Conservation (phyloP, 2,113 vertebrate genomes). For the Labeo rohita region DNA sequence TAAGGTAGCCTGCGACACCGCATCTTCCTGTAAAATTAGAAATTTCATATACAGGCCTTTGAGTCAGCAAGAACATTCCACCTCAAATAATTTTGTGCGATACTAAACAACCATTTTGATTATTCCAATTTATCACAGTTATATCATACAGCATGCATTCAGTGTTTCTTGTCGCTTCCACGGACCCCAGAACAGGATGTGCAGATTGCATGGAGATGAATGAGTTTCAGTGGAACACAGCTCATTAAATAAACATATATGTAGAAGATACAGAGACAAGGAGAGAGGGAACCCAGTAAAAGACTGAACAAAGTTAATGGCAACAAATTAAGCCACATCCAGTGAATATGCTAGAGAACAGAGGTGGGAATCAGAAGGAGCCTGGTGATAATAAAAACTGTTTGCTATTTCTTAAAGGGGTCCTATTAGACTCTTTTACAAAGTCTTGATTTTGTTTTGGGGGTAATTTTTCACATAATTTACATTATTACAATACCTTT, state of each 20-base stretch:
- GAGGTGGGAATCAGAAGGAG: not conserved
- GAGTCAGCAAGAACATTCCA: not conserved
- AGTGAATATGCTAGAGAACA: not conserved
- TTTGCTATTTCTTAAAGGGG: not conserved
- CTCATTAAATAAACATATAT: slow-evolving; percentile 45
- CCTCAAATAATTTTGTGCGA: not conserved
- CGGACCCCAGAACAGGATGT: not conserved
- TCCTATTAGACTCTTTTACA: too few species aligned
- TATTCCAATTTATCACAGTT: not conserved
- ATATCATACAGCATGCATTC: slow-evolving; percentile 18
- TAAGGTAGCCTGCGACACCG: not conserved
- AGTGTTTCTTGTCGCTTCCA: not conserved
- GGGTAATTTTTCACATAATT: too few species aligned
- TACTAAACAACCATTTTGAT: not conserved
- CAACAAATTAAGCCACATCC: not conserved
- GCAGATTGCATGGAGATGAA: not conserved
- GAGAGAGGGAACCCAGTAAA: not conserved
- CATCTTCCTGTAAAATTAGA: not conserved
- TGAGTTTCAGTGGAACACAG: not conserved
- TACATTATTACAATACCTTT: too few species aligned
- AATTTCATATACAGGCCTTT: not conserved
- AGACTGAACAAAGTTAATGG: not conserved
- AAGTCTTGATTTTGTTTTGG: too few species aligned
- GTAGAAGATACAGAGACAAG: not conserved
- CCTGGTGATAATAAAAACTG: not conserved